phyloP scores from a whole-genome alignment of 2,888 invertebrate species.

The Cactoblastis cactorum region DNA sequence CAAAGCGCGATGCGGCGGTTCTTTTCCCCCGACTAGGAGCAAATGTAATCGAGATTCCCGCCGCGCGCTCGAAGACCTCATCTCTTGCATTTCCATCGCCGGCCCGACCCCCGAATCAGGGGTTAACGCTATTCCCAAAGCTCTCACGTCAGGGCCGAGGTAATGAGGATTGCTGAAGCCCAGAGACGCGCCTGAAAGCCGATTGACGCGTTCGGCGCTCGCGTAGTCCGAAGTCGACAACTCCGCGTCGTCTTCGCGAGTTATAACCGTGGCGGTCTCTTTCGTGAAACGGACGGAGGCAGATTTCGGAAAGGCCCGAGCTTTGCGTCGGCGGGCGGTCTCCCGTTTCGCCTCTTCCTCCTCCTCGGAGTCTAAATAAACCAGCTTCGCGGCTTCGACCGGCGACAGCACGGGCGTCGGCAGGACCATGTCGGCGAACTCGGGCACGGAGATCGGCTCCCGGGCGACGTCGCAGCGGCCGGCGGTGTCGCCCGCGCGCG shows the following conservation, averaged over 20 bases:
- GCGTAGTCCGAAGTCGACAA: conserved; percentile 87
- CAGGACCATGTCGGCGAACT: conserved; percentile 82
- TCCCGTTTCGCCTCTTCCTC: conserved; percentile 75
- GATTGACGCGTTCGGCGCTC: conserved; percentile 83
- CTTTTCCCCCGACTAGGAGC: conserved; percentile 86
- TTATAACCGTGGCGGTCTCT: conserved; percentile 60
- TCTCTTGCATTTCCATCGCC: conserved; percentile 56
- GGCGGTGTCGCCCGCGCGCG: conserved; percentile 47
- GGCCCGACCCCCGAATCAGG: conserved; percentile 81
- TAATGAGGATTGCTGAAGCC: conserved; percentile 90
- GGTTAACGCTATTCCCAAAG: conserved; percentile 83
- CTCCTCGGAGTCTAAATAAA: conserved; percentile 85
- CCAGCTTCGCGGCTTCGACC: conserved; percentile 83
- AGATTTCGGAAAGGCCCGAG: conserved; percentile 46
- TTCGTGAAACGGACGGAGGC: conserved; percentile 79
- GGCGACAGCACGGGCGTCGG: conserved; percentile 84
- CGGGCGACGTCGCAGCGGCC: conserved; percentile 73
- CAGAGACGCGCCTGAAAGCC: conserved; percentile 71
- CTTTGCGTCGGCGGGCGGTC: conserved; percentile 67
- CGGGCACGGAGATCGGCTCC: conserved; percentile 87
- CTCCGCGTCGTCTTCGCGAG: conserved; percentile 78
- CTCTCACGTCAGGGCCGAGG: conserved; percentile 83
- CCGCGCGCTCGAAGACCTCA: conserved; percentile 41
- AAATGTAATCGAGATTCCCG: conserved; percentile 49
- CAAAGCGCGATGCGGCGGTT: conserved; percentile 87